Percentiles rank a stretch among this genome's conserved stretches.
These are phyloP conservation scores for Nasonia oneida DNA, from an alignment of 2,888 invertebrate genomes.

Conservation along the genomic window DNA sequence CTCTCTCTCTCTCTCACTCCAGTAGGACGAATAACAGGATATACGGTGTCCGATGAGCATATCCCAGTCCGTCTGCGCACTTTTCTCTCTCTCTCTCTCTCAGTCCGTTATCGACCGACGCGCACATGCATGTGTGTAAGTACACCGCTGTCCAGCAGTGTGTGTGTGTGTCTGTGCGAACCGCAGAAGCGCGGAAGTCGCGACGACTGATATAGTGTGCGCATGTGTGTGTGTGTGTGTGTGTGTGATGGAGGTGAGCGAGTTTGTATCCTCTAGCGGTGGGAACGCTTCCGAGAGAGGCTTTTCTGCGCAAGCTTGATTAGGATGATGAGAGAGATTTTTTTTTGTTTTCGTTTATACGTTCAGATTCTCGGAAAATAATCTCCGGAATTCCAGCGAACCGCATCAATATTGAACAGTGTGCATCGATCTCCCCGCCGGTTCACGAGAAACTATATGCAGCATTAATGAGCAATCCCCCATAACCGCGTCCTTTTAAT, in stretches of 20 bases:
- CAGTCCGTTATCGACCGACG: constrained; percentile 74
- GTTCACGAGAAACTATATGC: not conserved
- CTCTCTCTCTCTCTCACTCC: constrained; percentile 24
- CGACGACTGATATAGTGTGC: constrained; percentile 35
- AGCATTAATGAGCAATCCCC: not conserved
- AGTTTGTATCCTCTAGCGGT: constrained; percentile 22
- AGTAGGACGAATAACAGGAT: constrained; percentile 78
- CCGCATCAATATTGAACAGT: not conserved
- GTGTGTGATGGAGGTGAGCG: constrained; percentile 24
- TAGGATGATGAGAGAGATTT: not conserved
- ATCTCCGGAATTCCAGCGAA: not conserved
- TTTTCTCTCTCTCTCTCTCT: constrained; percentile 61
- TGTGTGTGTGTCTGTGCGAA: not conserved
- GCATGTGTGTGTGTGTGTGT: not conserved
- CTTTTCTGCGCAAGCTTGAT: not conserved
- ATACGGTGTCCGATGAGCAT: constrained; percentile 79
- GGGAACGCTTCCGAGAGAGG: constrained; percentile 28
- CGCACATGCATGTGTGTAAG: constrained; percentile 55
- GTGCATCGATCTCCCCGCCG: not conserved
- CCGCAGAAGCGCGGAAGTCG: constrained; percentile 54
- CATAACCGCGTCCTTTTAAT: not conserved
- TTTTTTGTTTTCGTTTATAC: not conserved
- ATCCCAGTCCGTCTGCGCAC: constrained; percentile 68
- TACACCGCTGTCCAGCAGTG: not conserved
- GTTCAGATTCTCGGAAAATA: not conserved